Conservation (phyloP, 2,888 invertebrate genomes). For the Craniophora ligustri region DNA sequence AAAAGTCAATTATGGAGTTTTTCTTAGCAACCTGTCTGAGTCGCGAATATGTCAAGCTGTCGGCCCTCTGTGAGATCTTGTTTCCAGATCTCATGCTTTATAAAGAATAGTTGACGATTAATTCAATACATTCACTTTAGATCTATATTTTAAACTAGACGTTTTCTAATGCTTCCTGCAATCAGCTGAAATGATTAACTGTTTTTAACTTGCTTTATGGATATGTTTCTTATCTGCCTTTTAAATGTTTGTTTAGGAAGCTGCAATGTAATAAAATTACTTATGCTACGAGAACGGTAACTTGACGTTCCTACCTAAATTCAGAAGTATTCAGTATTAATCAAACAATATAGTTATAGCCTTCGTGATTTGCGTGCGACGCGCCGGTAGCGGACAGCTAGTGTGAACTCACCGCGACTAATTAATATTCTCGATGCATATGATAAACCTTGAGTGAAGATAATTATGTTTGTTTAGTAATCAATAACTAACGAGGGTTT, state of each 20-base stretch:
- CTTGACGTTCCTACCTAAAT: no score
- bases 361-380: conserved; percentile 22
- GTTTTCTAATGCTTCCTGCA: conserved; percentile 29
- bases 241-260: not conserved
- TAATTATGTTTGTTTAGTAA: conserved; percentile 45
- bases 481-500: conserved; percentile 19
- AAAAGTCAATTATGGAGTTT: conserved; percentile 46
- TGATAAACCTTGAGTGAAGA: conserved; percentile 10
- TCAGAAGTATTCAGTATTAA: no score
- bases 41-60: conserved; percentile 47
- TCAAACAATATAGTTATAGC: conserved; percentile 8
- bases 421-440: conserved; percentile 18
- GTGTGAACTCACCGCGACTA: conserved; percentile 20
- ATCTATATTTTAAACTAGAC: conserved; percentile 6
- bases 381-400: conserved; percentile 26
- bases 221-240: not conserved
- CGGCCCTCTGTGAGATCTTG: conserved; percentile 36
- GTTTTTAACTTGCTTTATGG: not conserved
- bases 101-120: conserved; percentile 20
- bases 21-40: conserved; percentile 29
- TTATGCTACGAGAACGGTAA: no score
- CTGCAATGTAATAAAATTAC: not conserved
- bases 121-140: conserved; percentile 28
- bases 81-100: conserved; percentile 45
- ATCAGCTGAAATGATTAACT: conserved; percentile 9